A percentile compares a stretch with the other conserved stretches of the same genome.
Conservation (phyloP, 2,797 vertebrate species). For the Crenuchus spilurus region DNA sequence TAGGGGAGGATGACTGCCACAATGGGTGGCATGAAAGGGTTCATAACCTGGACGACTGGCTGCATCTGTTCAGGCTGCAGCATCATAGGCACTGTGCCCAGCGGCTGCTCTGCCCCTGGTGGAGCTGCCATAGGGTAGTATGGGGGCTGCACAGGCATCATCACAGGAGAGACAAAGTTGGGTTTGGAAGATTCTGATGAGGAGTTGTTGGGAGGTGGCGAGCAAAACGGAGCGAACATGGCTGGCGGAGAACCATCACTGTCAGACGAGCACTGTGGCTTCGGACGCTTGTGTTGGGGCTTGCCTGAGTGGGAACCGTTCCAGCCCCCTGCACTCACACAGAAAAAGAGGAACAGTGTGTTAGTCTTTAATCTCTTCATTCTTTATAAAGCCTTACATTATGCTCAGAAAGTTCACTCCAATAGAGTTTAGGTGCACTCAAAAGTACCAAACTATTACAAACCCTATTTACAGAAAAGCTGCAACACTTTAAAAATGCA, state of each 20-base stretch:
- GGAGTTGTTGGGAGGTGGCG: constrained; percentile 68
- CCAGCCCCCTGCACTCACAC: constrained; percentile 56
- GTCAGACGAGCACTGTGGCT: constrained; percentile 71
- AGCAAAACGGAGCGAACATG: constrained; percentile 43
- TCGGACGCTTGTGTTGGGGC: constrained; percentile 78
- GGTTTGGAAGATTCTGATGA: constrained; percentile 72
- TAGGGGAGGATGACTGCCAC: constrained; percentile 83
- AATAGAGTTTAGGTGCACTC: too few relatives aligned
- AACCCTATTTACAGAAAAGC: too few relatives aligned
- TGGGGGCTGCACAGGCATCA: constrained; percentile 62
- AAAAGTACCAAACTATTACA: too few relatives aligned
- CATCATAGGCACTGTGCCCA: constrained; percentile 46
- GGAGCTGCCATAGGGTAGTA: constrained; percentile 63
- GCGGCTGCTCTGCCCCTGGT: constrained; percentile 52
- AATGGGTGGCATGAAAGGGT: constrained; percentile 67
- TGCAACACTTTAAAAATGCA: too few relatives aligned
- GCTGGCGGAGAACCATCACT: constrained; percentile 66
- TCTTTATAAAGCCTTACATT: too few relatives aligned
- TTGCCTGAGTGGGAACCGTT: constrained; percentile 76
- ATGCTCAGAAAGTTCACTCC: too few relatives aligned
- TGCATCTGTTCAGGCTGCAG: constrained; percentile 68
- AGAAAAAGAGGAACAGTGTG: neutral
- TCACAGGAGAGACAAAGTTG: constrained; percentile 57
- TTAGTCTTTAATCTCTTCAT: neutral
- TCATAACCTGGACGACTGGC: constrained; percentile 59